Evolutionary conservation across 2,113 vertebrate species (phyloP).

Genomic region (Mustela lutreola): DNA sequence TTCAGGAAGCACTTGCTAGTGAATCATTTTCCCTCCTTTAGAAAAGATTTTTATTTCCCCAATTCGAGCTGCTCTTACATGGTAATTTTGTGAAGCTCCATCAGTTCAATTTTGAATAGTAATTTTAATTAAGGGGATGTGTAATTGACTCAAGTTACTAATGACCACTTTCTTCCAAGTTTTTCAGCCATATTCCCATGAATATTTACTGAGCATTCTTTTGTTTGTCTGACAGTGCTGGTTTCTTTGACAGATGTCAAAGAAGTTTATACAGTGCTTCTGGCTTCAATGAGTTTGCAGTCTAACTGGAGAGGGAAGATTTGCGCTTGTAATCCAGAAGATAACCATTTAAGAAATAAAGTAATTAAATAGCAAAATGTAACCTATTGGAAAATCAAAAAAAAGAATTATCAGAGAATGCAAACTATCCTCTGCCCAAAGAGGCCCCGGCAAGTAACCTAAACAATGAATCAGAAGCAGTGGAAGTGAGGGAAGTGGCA

Average conservation of each 20-base stretch:
- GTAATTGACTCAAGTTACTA: neutral
- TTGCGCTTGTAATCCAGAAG: neutral
- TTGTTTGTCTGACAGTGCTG: neutral
- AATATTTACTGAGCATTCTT: neutral
- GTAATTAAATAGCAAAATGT: neutral
- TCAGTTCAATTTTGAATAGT: neutral
- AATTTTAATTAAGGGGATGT: neutral
- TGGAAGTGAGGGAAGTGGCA: neutral
- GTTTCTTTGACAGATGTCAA: neutral
- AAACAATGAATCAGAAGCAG: neutral
- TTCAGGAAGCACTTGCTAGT: neutral
- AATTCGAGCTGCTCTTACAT: neutral
- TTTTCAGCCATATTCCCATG: neutral
- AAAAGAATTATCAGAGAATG: neutral
- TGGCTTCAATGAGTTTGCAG: neutral
- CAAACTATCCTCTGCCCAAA: neutral
- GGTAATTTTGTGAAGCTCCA: neutral
- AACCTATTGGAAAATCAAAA: neutral
- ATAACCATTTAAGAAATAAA: neutral
- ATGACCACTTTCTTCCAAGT: neutral
- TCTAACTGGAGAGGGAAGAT: neutral
- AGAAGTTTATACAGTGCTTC: neutral
- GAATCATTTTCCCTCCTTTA: neutral
- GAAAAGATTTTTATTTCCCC: neutral
- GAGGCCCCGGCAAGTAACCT: neutral